Base-by-base conservation (phyloP, 2,113 vertebrate species). In the Octodon degus region DNA sequence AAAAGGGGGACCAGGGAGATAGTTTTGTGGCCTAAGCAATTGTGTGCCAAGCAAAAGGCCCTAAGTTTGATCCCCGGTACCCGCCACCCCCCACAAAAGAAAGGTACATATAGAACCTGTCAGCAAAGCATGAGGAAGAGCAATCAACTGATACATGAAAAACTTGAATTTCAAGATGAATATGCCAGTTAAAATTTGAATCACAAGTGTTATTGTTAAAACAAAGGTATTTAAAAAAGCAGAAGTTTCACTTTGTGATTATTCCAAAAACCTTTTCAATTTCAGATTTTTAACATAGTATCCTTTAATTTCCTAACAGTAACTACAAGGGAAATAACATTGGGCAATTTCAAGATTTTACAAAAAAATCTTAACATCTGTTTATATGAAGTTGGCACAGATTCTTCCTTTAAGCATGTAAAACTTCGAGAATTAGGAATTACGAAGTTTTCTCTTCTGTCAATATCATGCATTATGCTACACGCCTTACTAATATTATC, bases 71-170 rank as follows among this genome's bases (percentile, higher is more conserved):
- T 55, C 55, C 55, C 55, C 55, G 3, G 55, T 55, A 16, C 55
- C 55, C 12, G 55, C 55, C 14, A 2, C 55, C 12, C 13, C 99
- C 99, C 98, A 92, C 98, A 98, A 81, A 96, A 27, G 97, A 97
- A 96, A 97, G 94, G 96, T 40, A 90, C 96, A 86, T 68, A 79
- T 96, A 97, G 82, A 86, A 62, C 7, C 4, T 50, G 82, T 3
- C 50, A 89, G 90, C 32, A 88, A 87, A 93, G 82, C 27, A 81
- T 63, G 4, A 80, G 37, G 86, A 91, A 79, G 74, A 86, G 34
- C 87, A 74, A 91, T 63, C 53, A 94, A 96, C 0, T 65, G 60
- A 86, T 47, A 32, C 25, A 94, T 50, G 37, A 85, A 93, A 96
- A 94, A 47, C 25, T 8, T 74, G 32, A 11, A 88, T 74, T 92